Conservation (phyloP, 2,797 vertebrate species). For the Aphelocoma californica region DNA sequence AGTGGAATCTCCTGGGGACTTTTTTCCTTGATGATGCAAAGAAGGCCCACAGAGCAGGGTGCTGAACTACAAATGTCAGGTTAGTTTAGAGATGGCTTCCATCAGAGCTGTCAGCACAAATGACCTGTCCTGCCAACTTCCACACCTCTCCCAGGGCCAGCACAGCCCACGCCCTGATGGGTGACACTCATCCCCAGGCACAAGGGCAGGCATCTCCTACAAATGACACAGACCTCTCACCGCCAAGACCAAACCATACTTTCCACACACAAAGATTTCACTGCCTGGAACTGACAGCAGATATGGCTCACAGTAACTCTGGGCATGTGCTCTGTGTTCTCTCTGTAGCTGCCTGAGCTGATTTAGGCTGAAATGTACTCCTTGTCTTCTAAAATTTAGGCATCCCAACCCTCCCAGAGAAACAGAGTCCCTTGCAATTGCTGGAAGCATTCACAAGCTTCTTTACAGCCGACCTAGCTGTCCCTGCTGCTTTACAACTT, state of each 20-base stretch:
- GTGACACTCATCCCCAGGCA: background rate
- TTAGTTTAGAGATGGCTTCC: background rate
- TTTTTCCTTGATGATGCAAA: background rate
- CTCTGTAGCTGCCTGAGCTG: background rate
- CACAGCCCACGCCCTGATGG: background rate
- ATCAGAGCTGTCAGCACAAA: background rate
- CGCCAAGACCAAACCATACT: background rate
- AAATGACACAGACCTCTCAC: background rate
- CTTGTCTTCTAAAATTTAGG: background rate
- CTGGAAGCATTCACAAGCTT: background rate
- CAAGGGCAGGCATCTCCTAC: background rate
- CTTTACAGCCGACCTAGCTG: background rate
- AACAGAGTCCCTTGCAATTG: background rate
- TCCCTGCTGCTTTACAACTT: background rate
- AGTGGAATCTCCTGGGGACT: background rate
- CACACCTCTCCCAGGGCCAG: background rate
- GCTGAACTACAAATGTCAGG: background rate
- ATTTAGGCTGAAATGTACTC: background rate
- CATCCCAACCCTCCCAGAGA: background rate
- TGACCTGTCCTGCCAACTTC: background rate
- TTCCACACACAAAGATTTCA: background rate
- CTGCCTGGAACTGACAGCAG: background rate
- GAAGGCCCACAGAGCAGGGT: rapidly evolving
- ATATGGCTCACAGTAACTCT: rapidly evolving
- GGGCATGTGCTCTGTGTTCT: rapidly evolving